Evolutionary conservation across 2,113 vertebrate genomes (phyloP), one percentile per base, ranked within the genome.

Genomic region (Sus scrofa): DNA sequence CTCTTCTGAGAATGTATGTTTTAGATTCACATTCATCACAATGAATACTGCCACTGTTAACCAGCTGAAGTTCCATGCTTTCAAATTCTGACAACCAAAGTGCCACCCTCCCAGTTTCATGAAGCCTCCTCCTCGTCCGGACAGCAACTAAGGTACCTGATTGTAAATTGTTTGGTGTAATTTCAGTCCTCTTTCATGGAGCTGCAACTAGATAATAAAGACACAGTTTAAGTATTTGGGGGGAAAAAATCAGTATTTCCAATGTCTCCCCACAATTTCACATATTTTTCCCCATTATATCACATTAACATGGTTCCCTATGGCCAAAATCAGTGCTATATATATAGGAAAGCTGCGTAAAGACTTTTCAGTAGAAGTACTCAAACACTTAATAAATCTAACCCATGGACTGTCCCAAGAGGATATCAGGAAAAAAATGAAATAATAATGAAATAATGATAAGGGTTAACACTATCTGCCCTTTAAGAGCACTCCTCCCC

Each of bases 171-270:
- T 98, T 96, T 99, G 99, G 75, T 99, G 99, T 39, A 99, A 98
- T 97, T 99, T 99, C 97, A 99, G 98, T 96, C 99, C 99, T 98
- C 99, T 99, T 97, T 99, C 99, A 11, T 99, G 99, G 18, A 99
- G 99, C 97, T 99, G 99, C 92, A 99, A 98, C 99, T 99, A 95
- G 60, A 92, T 37, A 79, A 67, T 13, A 94, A 52, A 75, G 70
- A 95, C 16, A 96, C 0, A 89, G 34, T n/a, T 54, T 96, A 77
- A 92, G 65, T 27, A 73, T 56, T 56, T 74, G 8, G 32, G 3
- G 0, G 0, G 2, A n/a, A n/a, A 94, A 67, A 13, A 70, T 85
- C 15, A 71, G 0, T 67, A 90, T 89, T 94, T 75, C 70, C 54
- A 96, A 79, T 34, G 14, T 70, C 39, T 92, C 44, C 78, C 37